phyloP scores from a whole-genome alignment of 2,888 invertebrate genomes.

The Nipponacmea schrenckii region DNA sequence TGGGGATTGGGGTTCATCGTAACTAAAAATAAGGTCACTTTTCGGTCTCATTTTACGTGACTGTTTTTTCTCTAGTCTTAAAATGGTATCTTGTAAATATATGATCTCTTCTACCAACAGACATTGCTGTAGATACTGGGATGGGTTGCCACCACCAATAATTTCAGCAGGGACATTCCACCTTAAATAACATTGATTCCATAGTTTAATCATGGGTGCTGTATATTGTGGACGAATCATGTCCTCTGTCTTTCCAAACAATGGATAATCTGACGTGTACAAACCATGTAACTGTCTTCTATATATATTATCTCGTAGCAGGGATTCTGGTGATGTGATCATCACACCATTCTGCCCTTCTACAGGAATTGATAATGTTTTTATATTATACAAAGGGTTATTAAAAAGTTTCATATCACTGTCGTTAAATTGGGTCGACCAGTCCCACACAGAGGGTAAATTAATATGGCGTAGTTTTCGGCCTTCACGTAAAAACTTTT shows the following conservation, averaged over 20 bases:
- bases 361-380: conserved; percentile 18
- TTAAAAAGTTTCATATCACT: conserved; percentile 84
- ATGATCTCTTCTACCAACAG: conserved; percentile 67
- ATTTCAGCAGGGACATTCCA: conserved; percentile 88
- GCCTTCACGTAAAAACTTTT: conserved; percentile 71
- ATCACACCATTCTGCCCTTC: conserved; percentile 31
- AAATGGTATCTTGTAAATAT: conserved; percentile 56
- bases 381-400: conserved; percentile 78
- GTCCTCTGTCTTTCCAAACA: neutral
- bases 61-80: conserved; percentile 34
- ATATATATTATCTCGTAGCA: conserved; percentile 30
- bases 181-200: conserved; percentile 90
- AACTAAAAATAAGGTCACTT: conserved; percentile 55
- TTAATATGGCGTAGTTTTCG: conserved; percentile 38
- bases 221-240: conserved; percentile 40
- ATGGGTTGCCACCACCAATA: conserved; percentile 74
- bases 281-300: conserved; percentile 19
- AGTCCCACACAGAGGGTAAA: conserved; percentile 80
- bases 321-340: conserved; percentile 26
- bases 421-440: conserved; percentile 86
- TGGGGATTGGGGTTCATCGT: conserved; percentile 33
- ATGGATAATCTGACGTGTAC: conserved; percentile 18
- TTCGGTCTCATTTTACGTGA: conserved; percentile 35
- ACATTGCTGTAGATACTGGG: conserved; percentile 66
- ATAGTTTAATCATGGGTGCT: conserved; percentile 72